Base-by-base conservation (phyloP, 2,888 invertebrate genomes). In the Tricholauxania praeusta region DNA sequence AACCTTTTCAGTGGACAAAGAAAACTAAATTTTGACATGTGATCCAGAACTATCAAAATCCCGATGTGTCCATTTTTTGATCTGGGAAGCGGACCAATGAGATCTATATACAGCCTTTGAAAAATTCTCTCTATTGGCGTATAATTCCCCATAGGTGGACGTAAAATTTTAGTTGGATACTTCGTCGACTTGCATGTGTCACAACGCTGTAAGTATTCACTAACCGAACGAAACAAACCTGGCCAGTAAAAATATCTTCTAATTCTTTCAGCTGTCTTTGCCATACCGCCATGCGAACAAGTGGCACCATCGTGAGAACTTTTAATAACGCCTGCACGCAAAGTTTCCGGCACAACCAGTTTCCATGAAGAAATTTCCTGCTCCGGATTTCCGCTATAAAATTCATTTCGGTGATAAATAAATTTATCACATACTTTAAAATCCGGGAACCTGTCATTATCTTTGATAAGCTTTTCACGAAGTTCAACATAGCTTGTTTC, bases 131-230 rank as follows among this genome's bases (percentile, higher is more conserved):
- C 22, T 2, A 65, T 74, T 10, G 59, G 59, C 0, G 6, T 22
- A 12, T 12, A 28, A 28, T 22, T 12, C n/a, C 72, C 75, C 74
- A 76, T 73, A 1, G 59, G 69, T 7, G 77, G 74, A 55, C 70
- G 64, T 12, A 73, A n/a, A 12, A 39, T 60, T 3, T 63, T 28
- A 22, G 67, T 74, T 52, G 76, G 53, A 3, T 51, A 22, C 22
- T 72, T 72, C 12, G 65, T 72, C 12, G 69, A 59, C 15, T 48
- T 65, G 32, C 74, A 74, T 14, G 51, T 17, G n/a, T 69, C 72
- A 72, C 48, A 69, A 28, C 39, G 47, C 19, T 52, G 53, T 19
- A 70, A 63, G 63, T 39, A 71, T 6, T 32, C 19, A 10, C 17
- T 28, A n/a, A 67, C 66, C 7, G 15, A n/a, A n/a, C 39, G 15